Base-by-base conservation (phyloP, 2,888 invertebrate genomes). In the Dryadula phaetusa region DNA sequence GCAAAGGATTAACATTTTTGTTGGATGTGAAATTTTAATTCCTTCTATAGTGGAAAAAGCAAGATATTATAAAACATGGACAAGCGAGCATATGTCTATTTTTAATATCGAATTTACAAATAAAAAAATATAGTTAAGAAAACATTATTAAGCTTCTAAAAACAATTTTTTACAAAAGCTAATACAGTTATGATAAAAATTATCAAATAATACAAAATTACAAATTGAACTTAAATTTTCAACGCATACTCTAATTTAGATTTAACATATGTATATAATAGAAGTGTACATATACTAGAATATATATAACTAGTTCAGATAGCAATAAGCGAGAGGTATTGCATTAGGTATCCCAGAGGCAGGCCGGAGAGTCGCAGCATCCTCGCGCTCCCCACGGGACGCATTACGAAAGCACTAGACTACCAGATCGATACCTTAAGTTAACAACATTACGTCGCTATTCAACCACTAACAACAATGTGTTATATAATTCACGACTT, bases 321-420 rank as follows among this genome's bases (percentile, higher is more conserved):
- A 68, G 68, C 66, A 71, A 71, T 72, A 67, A 72, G 80, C 77
- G 85, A 84, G 82, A 84, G 81, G 86, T 85, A 88, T 87, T 89
- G 90, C 90, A 90, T 90, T 90, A 91, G 88, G 79, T 82, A 79
- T 88, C 90, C 87, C 88, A 70, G 71, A 90, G 80, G 88, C 70
- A 76, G 74, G 74, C 71, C 79, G 77, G 81, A 75, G 77, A 80
- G 87, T 87, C 89, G 84, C 87, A 87, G 88, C 87, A 85, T 86
- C 85, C 88, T 85, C 84, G 83, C 81, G 77, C 76, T 75, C 76
- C 90, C 83, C 90, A 49, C 72, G 90, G 88, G 92, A 88, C 86
- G 83, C 91, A 91, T 92, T 91, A 90, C 84, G 85, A 85, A 84
- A 89, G 87, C 86, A 88, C 90, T 88, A 86, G 85, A 87, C 85